Conservation (phyloP, 2,888 invertebrate species). For the Heliconius ismenius region DNA sequence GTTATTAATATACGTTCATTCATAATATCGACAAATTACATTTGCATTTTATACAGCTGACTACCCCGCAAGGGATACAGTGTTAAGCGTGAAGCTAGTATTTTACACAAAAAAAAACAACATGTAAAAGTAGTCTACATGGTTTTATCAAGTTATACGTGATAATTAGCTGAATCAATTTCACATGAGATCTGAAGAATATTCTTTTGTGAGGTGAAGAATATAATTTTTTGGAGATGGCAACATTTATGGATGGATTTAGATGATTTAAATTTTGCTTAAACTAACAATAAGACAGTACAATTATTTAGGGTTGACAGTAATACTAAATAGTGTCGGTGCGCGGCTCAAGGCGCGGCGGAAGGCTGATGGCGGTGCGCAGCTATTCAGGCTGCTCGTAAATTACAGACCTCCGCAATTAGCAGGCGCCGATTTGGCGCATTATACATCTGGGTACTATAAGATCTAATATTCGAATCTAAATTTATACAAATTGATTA, state of each 20-base stretch:
- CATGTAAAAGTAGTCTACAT: too few species aligned
- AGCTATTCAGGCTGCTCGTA: constrained; percentile 67
- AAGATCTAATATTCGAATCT: constrained; percentile 31
- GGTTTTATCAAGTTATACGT: too few species aligned
- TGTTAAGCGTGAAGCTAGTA: too few species aligned
- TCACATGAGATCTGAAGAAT: not conserved
- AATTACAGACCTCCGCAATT: constrained; percentile 75
- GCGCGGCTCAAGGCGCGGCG: constrained; percentile 43
- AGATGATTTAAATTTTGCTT: constrained; percentile 29
- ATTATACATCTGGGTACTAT: constrained; percentile 51
- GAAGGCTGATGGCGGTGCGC: constrained; percentile 57
- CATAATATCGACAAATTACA: not conserved
- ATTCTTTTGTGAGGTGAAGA: not conserved
- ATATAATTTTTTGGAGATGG: not conserved
- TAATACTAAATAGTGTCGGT: constrained; percentile 50
- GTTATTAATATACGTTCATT: not conserved
- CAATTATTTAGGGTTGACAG: constrained; percentile 52
- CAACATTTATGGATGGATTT: constrained; percentile 14
- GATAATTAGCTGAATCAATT: too few species aligned
- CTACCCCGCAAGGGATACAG: too few species aligned
- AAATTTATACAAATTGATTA: constrained; percentile 20
- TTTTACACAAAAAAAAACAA: too few species aligned
- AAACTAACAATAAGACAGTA: constrained; percentile 49
- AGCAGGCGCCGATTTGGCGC: constrained; percentile 77
- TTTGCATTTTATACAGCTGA: too few species aligned